Evolutionary conservation across 2,888 invertebrate genomes (phyloP), one percentile per base, ranked within the genome.

Genomic region (Drosophila anomalata): DNA sequence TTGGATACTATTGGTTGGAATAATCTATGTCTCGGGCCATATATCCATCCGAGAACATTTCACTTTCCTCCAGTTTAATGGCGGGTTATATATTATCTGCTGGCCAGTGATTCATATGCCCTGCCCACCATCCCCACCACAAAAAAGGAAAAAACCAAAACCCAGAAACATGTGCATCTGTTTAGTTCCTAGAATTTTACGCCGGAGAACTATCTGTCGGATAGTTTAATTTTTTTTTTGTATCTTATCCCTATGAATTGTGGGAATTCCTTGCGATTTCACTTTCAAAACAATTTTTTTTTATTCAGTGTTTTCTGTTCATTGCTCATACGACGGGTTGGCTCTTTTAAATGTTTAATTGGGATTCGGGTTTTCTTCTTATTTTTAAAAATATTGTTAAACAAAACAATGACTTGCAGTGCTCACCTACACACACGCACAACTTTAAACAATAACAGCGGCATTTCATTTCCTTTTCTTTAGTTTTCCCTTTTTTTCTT

Each of bases 71-170:
- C 39, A 44, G 55, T 61, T 51, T 79, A 68, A 44, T 60, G 33
- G 59, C 12, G 14, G 29, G 36, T 36, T 66, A 59, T 79, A 70
- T 76, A 68, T 79, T 70, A 48, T 55, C 72, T 66, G 47, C 72
- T 66, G 47, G 63, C 2, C 63, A 50, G 66, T 80, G 80, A 83
- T 65, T 80, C 80, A 81, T 59, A 67, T 68, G 61, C 70, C 70
- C 73, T 73, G 22, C 22, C 29, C 29, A 8, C 26, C 26, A 72
- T 59, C 63, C 67, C 51, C 62, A 70, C 17, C 63, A 47, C 54
- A 62, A 73, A 33, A 47, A 29, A 29, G 8, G 9, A 29, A 8
- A 2, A 29, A 29, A 44, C 31, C 46, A 48, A 57, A 42, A 17
- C 17, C 11, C 20, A 33, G 22, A 6, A 67, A 73, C 72, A 78